Conservation (phyloP, 2,888 invertebrate genomes). For the Sarcophaga rosellei region DNA sequence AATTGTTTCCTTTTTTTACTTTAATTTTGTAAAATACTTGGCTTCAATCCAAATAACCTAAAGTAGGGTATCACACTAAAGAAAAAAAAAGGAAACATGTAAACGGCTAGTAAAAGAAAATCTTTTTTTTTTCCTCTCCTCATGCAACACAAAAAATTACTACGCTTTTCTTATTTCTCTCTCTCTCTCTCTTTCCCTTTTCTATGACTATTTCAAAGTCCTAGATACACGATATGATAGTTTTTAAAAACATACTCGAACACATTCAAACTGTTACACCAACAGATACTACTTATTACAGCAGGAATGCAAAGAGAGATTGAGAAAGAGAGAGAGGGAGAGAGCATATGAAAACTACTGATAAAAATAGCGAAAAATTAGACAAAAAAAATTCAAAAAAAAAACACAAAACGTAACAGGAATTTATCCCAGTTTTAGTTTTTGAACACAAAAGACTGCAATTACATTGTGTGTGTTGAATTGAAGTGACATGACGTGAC, state of each 20-base stretch:
- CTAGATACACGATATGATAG: slow-evolving; percentile 45
- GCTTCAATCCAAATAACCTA: not conserved
- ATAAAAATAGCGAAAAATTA: slow-evolving; percentile 23
- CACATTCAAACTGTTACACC: not conserved
- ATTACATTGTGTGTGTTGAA: slow-evolving; percentile 43
- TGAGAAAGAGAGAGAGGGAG: not conserved
- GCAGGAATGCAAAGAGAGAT: not conserved
- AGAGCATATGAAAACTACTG: not conserved
- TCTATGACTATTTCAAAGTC: slow-evolving; percentile 21
- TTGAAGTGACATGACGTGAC: slow-evolving; percentile 57
- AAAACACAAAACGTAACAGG: not conserved
- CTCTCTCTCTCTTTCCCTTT: not conserved
- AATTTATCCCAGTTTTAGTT: slow-evolving; percentile 59
- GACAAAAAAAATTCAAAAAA: slow-evolving; percentile 35
- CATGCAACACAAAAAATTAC: slow-evolving; percentile 28
- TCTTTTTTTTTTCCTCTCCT: not conserved
- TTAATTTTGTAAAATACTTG: not conserved
- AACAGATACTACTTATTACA: not conserved
- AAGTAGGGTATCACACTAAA: not conserved
- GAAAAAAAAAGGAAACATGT: not conserved
- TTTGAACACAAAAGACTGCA: slow-evolving; percentile 65
- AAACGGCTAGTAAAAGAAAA: slow-evolving; percentile 11
- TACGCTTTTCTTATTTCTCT: too few species aligned
- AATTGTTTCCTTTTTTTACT: not conserved
- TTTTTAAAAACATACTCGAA: slow-evolving; percentile 8